A percentile compares a stretch with the other conserved stretches of the same genome.
Conservation (phyloP, 2,113 vertebrate species). For the Empidonax traillii region DNA sequence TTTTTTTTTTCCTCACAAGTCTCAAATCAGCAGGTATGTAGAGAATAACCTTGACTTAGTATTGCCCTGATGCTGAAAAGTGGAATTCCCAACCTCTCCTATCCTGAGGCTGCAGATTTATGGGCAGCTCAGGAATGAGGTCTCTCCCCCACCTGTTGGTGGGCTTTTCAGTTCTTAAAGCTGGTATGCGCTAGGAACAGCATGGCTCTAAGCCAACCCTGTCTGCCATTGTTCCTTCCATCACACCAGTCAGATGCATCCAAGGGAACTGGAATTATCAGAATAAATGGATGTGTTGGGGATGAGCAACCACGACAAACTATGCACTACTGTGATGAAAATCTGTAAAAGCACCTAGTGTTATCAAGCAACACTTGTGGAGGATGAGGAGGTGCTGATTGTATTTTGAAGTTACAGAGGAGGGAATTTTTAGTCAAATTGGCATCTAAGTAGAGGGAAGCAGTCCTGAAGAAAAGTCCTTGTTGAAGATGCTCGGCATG, state of each 20-base stretch:
- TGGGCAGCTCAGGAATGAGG: neutral
- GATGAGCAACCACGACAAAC: accelerated
- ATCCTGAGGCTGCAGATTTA: neutral
- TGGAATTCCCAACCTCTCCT: neutral
- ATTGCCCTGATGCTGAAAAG: neutral
- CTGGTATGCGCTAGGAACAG: accelerated
- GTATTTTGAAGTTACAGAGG: neutral
- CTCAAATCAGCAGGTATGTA: neutral
- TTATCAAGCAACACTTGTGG: neutral
- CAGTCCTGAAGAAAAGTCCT: neutral
- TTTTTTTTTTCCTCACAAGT: neutral
- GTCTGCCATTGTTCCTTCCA: neutral
- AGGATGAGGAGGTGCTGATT: neutral
- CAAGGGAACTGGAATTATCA: neutral
- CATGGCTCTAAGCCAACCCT: neutral
- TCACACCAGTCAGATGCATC: neutral
- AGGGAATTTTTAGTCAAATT: neutral
- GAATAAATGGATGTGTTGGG: neutral
- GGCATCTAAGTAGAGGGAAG: neutral
- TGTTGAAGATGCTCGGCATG: accelerated
- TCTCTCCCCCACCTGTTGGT: neutral
- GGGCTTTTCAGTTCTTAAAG: neutral
- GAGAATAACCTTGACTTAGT: neutral
- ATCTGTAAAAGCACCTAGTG: neutral
- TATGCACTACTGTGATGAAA: neutral